Conservation (phyloP, 30 jellyfish, hydroid and myxozoan genomes). For the Pseudorhiza aurosa region DNA sequence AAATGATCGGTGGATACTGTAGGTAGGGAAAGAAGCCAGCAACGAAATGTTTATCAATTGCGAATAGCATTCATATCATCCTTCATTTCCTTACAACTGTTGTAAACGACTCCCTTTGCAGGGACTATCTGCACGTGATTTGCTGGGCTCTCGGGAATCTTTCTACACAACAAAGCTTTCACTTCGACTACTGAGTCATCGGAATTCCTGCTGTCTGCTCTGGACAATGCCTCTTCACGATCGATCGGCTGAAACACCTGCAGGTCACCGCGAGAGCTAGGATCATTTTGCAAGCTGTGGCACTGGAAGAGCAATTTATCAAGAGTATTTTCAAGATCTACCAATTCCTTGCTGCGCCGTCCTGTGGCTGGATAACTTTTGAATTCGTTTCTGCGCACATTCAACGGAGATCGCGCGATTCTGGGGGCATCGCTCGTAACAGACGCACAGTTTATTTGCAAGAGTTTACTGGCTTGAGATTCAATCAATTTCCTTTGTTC, state of each 20-base stretch:
- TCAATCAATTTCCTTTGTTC: conserved; percentile 76
- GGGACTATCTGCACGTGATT: conserved; percentile 77
- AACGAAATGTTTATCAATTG: neutral
- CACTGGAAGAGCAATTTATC: conserved; percentile 86
- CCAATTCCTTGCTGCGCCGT: conserved; percentile 85
- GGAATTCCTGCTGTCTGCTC: conserved; percentile 40
- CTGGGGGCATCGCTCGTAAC: neutral
- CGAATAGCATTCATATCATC: conserved; percentile 64
- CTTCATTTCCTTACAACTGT: conserved; percentile 59
- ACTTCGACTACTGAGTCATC: conserved; percentile 45
- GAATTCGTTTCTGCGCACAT: conserved; percentile 51
- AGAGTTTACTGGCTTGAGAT: conserved; percentile 58
- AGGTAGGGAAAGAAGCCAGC: no score
- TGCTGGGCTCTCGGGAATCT: conserved; percentile 65
- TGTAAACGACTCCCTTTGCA: conserved; percentile 64
- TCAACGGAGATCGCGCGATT: conserved; percentile 35
- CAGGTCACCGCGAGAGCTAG: conserved; percentile 47
- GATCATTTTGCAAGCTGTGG: conserved; percentile 70
- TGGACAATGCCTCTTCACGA: conserved; percentile 32
- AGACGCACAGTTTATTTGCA: conserved; percentile 2
- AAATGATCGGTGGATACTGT: no score
- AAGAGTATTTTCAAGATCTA: conserved; percentile 80
- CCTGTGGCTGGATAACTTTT: conserved; percentile 60
- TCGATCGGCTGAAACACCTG: conserved; percentile 67
- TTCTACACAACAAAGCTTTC: conserved; percentile 57